Conservation (phyloP, 2,113 vertebrate genomes). For the Lonchura striata region DNA sequence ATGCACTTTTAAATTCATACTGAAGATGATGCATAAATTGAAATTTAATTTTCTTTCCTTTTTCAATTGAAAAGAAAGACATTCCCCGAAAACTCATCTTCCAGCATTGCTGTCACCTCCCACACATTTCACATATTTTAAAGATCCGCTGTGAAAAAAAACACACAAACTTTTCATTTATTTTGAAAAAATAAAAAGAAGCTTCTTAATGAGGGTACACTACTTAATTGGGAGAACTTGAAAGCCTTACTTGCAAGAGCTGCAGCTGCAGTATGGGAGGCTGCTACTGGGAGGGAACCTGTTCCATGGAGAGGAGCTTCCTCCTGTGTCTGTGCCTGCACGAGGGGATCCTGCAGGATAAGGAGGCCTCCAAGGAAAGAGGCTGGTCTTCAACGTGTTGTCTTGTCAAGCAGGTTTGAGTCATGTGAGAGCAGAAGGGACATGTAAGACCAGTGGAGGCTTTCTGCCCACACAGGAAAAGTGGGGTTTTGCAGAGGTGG, state of each 20-base stretch:
- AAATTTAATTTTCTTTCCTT: not conserved
- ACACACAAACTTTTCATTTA: not conserved
- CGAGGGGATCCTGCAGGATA: not conserved
- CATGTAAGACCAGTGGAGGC: rapidly evolving
- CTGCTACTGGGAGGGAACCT: not conserved
- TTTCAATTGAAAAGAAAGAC: not conserved
- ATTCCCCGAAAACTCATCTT: not conserved
- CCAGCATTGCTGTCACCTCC: not conserved
- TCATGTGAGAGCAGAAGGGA: not conserved
- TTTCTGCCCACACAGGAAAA: not conserved
- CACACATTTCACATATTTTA: not conserved
- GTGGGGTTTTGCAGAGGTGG: not conserved
- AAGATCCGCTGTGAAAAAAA: not conserved
- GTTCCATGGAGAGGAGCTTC: rapidly evolving
- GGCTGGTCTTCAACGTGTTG: not conserved
- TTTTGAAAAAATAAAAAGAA: not conserved
- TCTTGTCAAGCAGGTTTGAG: not conserved
- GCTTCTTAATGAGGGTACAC: not conserved
- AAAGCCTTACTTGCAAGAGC: not conserved
- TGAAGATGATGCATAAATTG: not conserved
- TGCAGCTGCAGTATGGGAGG: not conserved
- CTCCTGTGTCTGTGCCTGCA: rapidly evolving
- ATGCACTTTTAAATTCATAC: not conserved
- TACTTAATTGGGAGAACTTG: not conserved
- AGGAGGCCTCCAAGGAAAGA: not conserved